Base-by-base conservation (phyloP, 2,888 invertebrate genomes). In the Spicauda simplicius region DNA sequence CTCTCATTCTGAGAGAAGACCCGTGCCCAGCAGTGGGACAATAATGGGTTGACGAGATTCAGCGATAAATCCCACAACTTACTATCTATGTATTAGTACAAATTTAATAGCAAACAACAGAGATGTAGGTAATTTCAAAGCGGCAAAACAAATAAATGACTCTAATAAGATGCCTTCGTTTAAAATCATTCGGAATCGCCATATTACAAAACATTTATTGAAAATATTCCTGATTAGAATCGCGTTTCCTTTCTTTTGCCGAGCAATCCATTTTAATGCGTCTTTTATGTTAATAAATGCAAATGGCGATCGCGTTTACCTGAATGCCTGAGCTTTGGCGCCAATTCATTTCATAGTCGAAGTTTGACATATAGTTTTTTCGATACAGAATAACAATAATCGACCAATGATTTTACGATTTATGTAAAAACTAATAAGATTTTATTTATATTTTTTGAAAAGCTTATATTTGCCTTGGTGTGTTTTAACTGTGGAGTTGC, bases 201-300 rank as follows among this genome's bases (percentile, higher is more conserved):
- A 53, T 53, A 59, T 65, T 65, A 65, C 45, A 65, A 58, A 64
- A 65, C 58, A 65, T 71, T 71, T 70, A 64, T 66, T 69, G 70
- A 25, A 66, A 72, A 65, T 59, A 64, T 69, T 67, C 69, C 45
- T 41, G 68, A 73, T 70, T 58, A 57, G 50, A 65, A 59, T 64
- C 70, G 63, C 53, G 63, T 73, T 71, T 74, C 74, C 74, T 73
- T 71, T 73, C 71, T 66, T 71, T 72, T 70, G 64, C 61, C 55
- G 68, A 63, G 58, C 63, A 18, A 68, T 53, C 59, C 59, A 68
- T 64, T 70, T 65, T 70, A 66, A 74, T 60, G 64, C 54, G 30
- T 50, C 53, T 65, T 71, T 72, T 66, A 72, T 73, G 71, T 64
- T 62, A 71, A 72, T 67, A 61, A 59, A 72, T 72, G 71, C 68